Evolutionary conservation across 2,113 vertebrate genomes (phyloP).

Genomic region (Hylia prasina): DNA sequence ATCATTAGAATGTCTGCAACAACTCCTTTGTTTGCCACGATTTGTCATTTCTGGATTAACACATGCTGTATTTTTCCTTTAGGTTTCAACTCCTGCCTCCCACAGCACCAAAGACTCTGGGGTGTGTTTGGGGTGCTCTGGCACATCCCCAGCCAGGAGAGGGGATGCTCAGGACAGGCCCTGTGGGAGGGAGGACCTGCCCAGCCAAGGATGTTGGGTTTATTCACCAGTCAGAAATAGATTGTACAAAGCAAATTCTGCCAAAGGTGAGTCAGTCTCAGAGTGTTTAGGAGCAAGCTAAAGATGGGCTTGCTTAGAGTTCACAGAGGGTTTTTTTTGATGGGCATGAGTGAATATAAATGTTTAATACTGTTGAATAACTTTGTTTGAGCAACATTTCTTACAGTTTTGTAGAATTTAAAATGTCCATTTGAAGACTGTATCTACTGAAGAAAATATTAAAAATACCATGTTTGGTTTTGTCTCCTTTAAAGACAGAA

Average conservation of each 20-base stretch:
- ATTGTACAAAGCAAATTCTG: not conserved
- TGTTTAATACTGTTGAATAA: not conserved
- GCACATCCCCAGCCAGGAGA: constrained; percentile 60
- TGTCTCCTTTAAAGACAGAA: not conserved
- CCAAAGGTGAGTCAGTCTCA: constrained; percentile 60
- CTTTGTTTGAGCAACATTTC: not conserved
- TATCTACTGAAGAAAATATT: not conserved
- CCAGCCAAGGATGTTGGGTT: constrained; percentile 64
- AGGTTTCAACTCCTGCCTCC: constrained; percentile 81
- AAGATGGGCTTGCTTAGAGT: not conserved
- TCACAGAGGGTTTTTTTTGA: not conserved
- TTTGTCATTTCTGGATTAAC: not conserved
- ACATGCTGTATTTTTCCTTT: not conserved
- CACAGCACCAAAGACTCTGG: constrained; percentile 86
- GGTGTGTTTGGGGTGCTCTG: constrained; percentile 72
- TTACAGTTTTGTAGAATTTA: not conserved
- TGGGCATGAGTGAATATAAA: not conserved
- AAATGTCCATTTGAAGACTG: not conserved
- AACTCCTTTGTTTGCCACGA: not conserved
- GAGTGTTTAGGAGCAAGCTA: not conserved
- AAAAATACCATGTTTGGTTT: not conserved
- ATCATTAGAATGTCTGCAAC: not conserved
- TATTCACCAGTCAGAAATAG: constrained; percentile 68
- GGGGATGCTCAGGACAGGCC: not conserved
- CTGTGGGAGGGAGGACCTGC: constrained; percentile 7